A percentile compares a stretch with the other conserved stretches of the same genome.
These are phyloP conservation scores for Microctenopoma lineatum DNA, from an alignment of 2,797 vertebrate genomes.

Conservation along the genomic window DNA sequence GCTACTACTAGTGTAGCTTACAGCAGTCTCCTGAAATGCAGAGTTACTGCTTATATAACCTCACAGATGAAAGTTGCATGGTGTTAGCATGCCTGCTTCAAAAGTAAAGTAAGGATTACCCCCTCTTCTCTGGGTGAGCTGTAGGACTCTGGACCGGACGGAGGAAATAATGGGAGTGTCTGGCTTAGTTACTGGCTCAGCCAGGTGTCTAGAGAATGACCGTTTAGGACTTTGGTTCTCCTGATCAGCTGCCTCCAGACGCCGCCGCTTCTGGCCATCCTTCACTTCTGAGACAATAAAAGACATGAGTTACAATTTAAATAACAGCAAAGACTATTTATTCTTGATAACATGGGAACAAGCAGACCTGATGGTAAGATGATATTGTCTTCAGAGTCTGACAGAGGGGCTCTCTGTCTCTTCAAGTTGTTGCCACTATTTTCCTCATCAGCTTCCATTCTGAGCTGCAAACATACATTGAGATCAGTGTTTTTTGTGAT, in stretches of 20 bases:
- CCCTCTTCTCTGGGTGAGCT: slow-evolving; percentile 72
- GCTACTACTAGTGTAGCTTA: neutral
- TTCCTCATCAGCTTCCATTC: slow-evolving; percentile 63
- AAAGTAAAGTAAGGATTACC: slow-evolving; percentile 53
- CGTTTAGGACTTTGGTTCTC: slow-evolving; percentile 74
- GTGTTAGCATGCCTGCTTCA: neutral
- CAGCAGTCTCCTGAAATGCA: no score
- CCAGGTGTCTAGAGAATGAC: slow-evolving; percentile 38
- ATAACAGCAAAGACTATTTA: neutral
- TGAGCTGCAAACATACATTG: slow-evolving; percentile 41
- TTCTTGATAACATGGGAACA: neutral
- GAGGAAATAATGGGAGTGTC: slow-evolving; percentile 80
- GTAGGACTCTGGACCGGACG: slow-evolving; percentile 73
- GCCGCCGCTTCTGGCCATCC: slow-evolving; percentile 75
- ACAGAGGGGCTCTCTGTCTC: slow-evolving; percentile 76
- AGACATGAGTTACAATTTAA: neutral
- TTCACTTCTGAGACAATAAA: slow-evolving; percentile 51
- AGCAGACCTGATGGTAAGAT: slow-evolving; percentile 49
- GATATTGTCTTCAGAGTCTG: slow-evolving; percentile 76
- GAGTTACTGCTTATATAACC: no score
- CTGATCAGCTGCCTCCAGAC: slow-evolving; percentile 68
- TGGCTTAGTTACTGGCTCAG: slow-evolving; percentile 68
- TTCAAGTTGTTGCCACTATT: slow-evolving; percentile 60
- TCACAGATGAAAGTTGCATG: no score
- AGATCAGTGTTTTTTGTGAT: neutral